Evolutionary conservation across 2,888 invertebrate genomes (phyloP), one percentile per base, ranked within the genome.

Genomic region (Caenorhabditis wallacei): DNA sequence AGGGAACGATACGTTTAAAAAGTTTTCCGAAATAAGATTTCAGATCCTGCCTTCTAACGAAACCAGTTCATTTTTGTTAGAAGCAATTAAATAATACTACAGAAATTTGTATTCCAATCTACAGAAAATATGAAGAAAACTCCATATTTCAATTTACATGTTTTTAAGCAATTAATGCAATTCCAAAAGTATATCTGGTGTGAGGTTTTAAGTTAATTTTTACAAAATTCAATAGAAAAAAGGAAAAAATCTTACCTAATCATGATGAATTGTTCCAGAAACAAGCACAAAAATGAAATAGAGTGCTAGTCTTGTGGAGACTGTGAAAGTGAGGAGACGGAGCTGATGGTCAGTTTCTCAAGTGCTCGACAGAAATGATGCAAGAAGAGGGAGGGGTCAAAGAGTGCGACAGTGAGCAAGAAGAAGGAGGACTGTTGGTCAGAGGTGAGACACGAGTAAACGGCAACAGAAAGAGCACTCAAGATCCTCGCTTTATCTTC

Each of bases 401-500:
- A 57, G 75, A 66, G 75, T 75, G 64, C 40, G 64, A 46, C 63
- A 43, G 71, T 37, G 30, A 35, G 54, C 53, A 53, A 53, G 22
- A 24, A 30, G 43, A 18, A 22, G 46, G 78, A n/a, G n/a, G n/a
- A n/a, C n/a, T n/a, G n/a, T 20, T 57, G 37, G 54, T 59, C 51
- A 54, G 78, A 46, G 64, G 40, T 43, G 63, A 54, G 43, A 63
- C 61, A 72, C 48, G 71, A 64, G 64, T 57, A 57, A 57, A 64
- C 71, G 57, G 79, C 54, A 54, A 57, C 57, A 64, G 54, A 64
- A 54, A 54, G 68, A 72, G 61, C 80, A 74, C 80, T 80, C 72
- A 80, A 72, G 68, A 72, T 80, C 72, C 72, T 80, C 68, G 80
- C 80, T 80, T 71, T 71, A 72, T 80, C 80, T 80, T 61, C 61